These are phyloP conservation scores for Drosophila albomicans DNA, from an alignment of 1,140 invertebrate species.

Conservation along the genomic window DNA sequence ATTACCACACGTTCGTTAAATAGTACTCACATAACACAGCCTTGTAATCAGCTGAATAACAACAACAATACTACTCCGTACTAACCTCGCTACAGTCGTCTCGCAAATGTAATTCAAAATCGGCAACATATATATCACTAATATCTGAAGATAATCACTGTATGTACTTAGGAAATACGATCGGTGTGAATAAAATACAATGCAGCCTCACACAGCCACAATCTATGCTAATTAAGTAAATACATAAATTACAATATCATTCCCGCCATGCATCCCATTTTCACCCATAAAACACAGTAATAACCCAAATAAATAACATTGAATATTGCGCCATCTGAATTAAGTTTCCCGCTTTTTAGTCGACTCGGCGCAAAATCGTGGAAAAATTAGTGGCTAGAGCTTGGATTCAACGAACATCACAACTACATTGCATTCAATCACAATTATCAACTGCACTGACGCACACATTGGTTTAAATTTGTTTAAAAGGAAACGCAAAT, in stretches of 20 bases:
- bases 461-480: slow-evolving; percentile 23
- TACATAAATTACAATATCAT: slow-evolving; percentile 10
- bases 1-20: neutral
- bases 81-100: neutral
- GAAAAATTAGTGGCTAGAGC: neutral
- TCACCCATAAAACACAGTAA: slow-evolving; percentile 22
- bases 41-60: slow-evolving; percentile 8
- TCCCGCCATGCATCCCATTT: neutral
- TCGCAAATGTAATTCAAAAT: neutral
- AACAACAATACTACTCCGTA: neutral
- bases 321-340: slow-evolving; percentile 26
- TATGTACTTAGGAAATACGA: neutral
- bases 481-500: neutral
- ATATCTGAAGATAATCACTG: neutral
- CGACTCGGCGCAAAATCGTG: neutral
- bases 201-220: neutral
- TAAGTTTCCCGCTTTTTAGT: slow-evolving; percentile 33
- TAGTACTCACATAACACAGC: neutral
- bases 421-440: neutral
- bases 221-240: slow-evolving; percentile 32
- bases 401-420: neutral
- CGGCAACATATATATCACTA: neutral
- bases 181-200: neutral
- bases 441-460: slow-evolving; percentile 6
- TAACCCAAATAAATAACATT: slow-evolving; percentile 15